Evolutionary conservation across 1,140 invertebrate species (phyloP).

Genomic region (Thaumetopoea pityocampa): DNA sequence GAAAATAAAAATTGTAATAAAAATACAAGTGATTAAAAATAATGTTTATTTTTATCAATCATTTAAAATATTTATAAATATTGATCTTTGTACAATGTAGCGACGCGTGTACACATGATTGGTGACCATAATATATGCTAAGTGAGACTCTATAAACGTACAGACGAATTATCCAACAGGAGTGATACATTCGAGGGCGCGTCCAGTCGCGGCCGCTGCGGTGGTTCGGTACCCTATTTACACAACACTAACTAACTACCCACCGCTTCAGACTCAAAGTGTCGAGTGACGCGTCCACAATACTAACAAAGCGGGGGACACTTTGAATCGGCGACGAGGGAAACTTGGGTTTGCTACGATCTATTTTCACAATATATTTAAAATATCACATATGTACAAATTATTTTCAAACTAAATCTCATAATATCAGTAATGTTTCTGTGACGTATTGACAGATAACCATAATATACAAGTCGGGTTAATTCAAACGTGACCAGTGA

Average conservation of each 20-base stretch:
- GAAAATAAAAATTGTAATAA: too few species aligned
- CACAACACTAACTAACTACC: conserved; percentile 20
- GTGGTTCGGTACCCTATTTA: conserved; percentile 28
- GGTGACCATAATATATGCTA: conserved; percentile 42
- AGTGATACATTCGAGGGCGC: conserved; percentile 17
- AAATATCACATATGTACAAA: conserved; percentile 75
- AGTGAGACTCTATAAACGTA: conserved; percentile 35
- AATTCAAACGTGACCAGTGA: conserved; percentile 9
- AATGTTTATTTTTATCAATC: conserved; percentile 74
- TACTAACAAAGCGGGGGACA: conserved; percentile 33
- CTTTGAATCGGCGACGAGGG: conserved; percentile 31
- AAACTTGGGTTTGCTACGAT: conserved; percentile 31
- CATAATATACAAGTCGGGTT: conserved; percentile 12
- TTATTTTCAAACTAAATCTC: conserved; percentile 54
- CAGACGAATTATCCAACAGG: conserved; percentile 11
- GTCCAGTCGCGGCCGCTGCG: conserved; percentile 12
- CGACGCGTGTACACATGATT: conserved; percentile 53
- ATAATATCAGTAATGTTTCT: conserved; percentile 49
- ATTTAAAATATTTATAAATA: conserved; percentile 73
- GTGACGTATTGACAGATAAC: conserved; percentile 22
- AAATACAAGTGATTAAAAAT: conserved; percentile 51
- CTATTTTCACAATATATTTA: conserved; percentile 43
- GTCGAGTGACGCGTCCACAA: conserved; percentile 12
- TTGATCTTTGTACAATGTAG: conserved; percentile 72
- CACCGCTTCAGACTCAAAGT: conserved; percentile 6